Percentiles rank a stretch among this genome's conserved stretches.
phyloP scores from a whole-genome alignment of 1,140 invertebrate genomes.

The Ganaspis sp. region DNA sequence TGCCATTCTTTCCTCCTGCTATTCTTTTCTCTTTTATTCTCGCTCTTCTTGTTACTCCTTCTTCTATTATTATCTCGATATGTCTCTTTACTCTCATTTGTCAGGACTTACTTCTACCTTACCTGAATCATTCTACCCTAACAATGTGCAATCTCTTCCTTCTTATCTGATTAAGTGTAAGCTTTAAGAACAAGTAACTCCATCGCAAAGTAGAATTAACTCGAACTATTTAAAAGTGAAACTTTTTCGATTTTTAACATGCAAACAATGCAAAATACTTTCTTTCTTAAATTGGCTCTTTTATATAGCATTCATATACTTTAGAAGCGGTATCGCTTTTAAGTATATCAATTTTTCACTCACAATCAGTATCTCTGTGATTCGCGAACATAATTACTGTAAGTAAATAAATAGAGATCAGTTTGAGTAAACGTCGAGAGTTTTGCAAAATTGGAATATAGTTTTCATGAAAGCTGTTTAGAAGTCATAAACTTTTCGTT shows the following conservation, averaged over 20 bases:
- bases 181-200: not conserved
- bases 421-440: conserved; percentile 13
- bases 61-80: conserved; percentile 27
- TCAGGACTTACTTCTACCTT: conserved; percentile 44
- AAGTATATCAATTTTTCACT: too few relatives aligned
- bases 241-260: too few relatives aligned
- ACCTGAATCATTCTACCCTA: conserved; percentile 47
- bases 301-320: too few relatives aligned
- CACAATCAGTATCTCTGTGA: too few relatives aligned
- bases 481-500: conserved; percentile 5
- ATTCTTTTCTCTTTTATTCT: conserved; percentile 26
- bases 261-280: too few relatives aligned
- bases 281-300: too few relatives aligned
- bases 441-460: conserved; percentile 12
- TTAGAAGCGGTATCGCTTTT: too few relatives aligned
- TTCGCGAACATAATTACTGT: too few relatives aligned
- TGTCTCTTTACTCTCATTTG: conserved; percentile 44
- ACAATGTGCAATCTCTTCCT: not conserved
- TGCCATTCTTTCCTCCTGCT: conserved; percentile 14
- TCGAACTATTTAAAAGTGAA: too few relatives aligned
- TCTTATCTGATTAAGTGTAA: not conserved
- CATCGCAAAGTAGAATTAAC: too few relatives aligned
- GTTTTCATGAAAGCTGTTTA: conserved; percentile 19
- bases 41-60: not conserved
- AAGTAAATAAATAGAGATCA: too few relatives aligned